phyloP scores from a whole-genome alignment of 92 coral and sea anemone genomes.

The Actinostola sp. region DNA sequence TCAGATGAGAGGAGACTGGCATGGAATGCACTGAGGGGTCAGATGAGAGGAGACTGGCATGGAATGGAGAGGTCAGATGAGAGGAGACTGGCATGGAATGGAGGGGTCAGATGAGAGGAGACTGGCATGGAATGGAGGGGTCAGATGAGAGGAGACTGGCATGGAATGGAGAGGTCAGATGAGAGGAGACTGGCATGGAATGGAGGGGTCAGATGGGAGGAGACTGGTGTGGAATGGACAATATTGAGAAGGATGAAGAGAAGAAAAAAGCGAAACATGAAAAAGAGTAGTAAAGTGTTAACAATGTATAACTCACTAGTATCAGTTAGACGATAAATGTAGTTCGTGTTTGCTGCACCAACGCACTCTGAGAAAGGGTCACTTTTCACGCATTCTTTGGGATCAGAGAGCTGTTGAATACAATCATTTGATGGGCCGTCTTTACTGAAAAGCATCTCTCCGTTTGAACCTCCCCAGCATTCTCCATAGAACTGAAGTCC shows the following conservation, averaged over 20 bases:
- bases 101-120: too few relatives aligned
- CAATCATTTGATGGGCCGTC: slow-evolving; percentile 58
- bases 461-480: slow-evolving; percentile 73
- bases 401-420: slow-evolving; percentile 45
- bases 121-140: too few relatives aligned
- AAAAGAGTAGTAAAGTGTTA: not conserved
- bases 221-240: not conserved
- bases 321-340: slow-evolving; percentile 42
- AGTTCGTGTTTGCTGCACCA: slow-evolving; percentile 51
- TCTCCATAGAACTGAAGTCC: slow-evolving; percentile 76
- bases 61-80: too few relatives aligned
- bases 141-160: too few relatives aligned
- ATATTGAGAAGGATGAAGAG: not conserved
- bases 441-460: slow-evolving; percentile 36
- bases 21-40: too few relatives aligned
- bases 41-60: too few relatives aligned
- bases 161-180: too few relatives aligned
- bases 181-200: too few relatives aligned
- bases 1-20: too few relatives aligned
- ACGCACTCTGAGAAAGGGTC: slow-evolving; percentile 53
- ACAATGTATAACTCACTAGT: slow-evolving; percentile 23
- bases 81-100: too few relatives aligned
- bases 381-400: slow-evolving; percentile 40
- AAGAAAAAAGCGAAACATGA: not conserved
- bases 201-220: too few relatives aligned